Evolutionary conservation across 2,888 invertebrate genomes (phyloP).

Genomic region (Arenicola marina): DNA sequence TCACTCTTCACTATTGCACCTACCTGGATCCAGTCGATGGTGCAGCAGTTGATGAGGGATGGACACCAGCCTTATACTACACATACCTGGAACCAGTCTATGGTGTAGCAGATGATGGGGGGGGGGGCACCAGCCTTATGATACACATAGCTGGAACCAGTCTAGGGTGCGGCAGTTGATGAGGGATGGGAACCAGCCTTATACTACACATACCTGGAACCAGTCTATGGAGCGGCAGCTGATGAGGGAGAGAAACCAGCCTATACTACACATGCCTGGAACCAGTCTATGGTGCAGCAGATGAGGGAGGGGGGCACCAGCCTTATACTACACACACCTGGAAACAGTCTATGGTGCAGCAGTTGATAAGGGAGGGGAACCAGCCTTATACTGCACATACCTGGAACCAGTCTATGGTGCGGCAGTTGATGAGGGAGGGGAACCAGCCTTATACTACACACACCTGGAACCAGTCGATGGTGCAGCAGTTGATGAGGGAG

Average conservation of each 20-base stretch:
- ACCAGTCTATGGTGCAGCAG: conserved; percentile 62
- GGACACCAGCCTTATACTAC: too few relatives aligned
- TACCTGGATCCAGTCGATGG: conserved; percentile 63
- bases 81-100: too few relatives aligned
- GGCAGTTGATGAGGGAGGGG: conserved; percentile 61
- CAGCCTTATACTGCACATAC: conserved; percentile 46
- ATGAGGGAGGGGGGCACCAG: conserved; percentile 61
- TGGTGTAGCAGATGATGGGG: too few relatives aligned
- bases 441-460: conserved; percentile 41
- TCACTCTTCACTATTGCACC: too few relatives aligned
- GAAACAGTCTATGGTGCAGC: conserved; percentile 62
- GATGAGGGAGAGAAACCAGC: too few relatives aligned
- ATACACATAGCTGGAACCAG: conserved; percentile 63
- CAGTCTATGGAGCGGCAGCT: too few relatives aligned
- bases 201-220: too few relatives aligned
- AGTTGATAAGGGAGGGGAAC: conserved; percentile 61
- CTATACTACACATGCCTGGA: too few relatives aligned
- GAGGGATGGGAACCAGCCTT: conserved; percentile 61
- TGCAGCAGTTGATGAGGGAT: conserved; percentile 61
- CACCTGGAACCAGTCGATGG: conserved; percentile 62
- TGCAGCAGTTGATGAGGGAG: conserved; percentile 61
- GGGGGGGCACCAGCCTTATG: too few relatives aligned
- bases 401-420: conserved; percentile 61
- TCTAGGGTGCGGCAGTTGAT: conserved; percentile 62
- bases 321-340: too few relatives aligned